Conservation (phyloP, 2,888 invertebrate species). For the Eupelmus urozonus region DNA sequence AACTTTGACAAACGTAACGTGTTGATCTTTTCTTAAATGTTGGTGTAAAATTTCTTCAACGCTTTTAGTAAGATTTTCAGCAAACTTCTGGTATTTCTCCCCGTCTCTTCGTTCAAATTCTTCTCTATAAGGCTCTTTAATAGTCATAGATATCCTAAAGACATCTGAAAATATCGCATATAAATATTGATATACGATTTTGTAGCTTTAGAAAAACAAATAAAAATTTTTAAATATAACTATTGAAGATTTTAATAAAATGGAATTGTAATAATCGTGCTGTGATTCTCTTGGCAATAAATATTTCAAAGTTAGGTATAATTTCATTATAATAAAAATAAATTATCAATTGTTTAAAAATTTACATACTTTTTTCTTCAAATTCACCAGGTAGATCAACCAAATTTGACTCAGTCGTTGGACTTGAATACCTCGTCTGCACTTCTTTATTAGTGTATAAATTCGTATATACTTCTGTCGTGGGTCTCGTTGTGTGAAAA, state of each 20-base stretch:
- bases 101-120: constrained; percentile 82
- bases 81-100: constrained; percentile 80
- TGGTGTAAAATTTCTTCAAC: constrained; percentile 80
- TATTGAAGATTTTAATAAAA: no score
- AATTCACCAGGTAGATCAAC: constrained; percentile 63
- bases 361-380: constrained; percentile 41
- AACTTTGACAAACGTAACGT: constrained; percentile 83
- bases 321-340: no score
- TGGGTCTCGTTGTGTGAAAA: constrained; percentile 5
- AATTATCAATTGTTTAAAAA: no score
- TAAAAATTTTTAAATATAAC: not conserved
- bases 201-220: no score
- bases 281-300: no score
- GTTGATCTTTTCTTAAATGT: constrained; percentile 70
- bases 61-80: constrained; percentile 80
- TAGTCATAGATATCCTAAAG: constrained; percentile 80
- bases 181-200: no score
- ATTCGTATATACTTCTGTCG: constrained; percentile 26
- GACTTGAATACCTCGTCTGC: not conserved
- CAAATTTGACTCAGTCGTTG: constrained; percentile 38
- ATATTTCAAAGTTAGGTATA: no score
- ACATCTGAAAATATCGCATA: constrained; percentile 76
- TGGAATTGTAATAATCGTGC: no score
- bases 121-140: constrained; percentile 81
- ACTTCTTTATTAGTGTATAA: not conserved